Evolutionary conservation across 1,140 invertebrate genomes (phyloP).

Genomic region (Bilobella aurantiaca): DNA sequence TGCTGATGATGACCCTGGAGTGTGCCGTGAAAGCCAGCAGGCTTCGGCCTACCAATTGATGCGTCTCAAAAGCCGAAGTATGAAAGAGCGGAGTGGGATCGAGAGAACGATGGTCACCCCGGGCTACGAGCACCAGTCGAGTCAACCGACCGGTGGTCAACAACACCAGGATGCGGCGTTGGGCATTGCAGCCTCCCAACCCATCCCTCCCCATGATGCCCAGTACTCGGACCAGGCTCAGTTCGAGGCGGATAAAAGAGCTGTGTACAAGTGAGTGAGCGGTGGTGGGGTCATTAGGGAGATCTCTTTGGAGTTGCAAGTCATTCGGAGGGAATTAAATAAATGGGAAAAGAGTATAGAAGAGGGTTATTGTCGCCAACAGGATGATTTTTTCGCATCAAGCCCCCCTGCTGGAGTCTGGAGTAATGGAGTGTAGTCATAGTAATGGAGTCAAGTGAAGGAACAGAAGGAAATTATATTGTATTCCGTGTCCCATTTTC

Average conservation of each 20-base stretch:
- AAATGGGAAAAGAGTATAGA: too few relatives aligned
- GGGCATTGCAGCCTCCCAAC: conserved; percentile 33
- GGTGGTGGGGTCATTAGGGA: background rate
- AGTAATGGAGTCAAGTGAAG: too few relatives aligned
- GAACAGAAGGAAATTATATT: too few relatives aligned
- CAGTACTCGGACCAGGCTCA: conserved; percentile 51
- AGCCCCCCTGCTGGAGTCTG: too few relatives aligned
- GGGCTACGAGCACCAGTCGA: conserved; percentile 30
- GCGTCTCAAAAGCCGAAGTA: too few relatives aligned
- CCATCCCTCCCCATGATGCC: conserved; percentile 32
- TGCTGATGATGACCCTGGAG: too few relatives aligned
- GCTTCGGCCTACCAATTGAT: too few relatives aligned
- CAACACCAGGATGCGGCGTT: background rate
- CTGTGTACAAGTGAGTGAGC: conserved; percentile 65
- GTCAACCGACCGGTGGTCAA: conserved; percentile 4
- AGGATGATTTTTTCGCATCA: too few relatives aligned
- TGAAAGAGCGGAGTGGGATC: conserved; percentile 32
- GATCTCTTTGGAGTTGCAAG: background rate
- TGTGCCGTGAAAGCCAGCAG: too few relatives aligned
- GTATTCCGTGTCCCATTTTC: too few relatives aligned
- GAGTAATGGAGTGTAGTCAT: too few relatives aligned
- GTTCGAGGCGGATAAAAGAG: conserved; percentile 75
- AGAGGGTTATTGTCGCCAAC: too few relatives aligned
- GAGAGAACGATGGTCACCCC: conserved; percentile 34
- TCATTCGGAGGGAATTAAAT: background rate